Evolutionary conservation across 2,113 vertebrate genomes (phyloP).

Genomic region (Pardalotus punctatus): DNA sequence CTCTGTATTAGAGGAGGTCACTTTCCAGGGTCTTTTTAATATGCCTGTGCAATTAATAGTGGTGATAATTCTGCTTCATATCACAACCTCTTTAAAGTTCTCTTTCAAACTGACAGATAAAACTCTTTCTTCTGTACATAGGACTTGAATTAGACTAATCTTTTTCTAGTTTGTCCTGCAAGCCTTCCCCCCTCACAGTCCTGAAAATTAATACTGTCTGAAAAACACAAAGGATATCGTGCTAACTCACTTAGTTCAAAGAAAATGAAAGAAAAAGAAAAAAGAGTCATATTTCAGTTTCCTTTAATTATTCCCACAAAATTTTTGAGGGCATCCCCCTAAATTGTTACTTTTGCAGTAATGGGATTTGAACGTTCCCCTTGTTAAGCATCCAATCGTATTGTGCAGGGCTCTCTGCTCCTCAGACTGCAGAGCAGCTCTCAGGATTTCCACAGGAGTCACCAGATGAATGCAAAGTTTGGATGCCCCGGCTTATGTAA

Average conservation of each 20-base stretch:
- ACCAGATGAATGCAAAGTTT: not conserved
- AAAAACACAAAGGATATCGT: slow-evolving; percentile 70
- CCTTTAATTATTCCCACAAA: slow-evolving; percentile 72
- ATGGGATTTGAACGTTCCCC: not conserved
- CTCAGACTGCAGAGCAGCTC: not conserved
- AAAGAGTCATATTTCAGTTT: not conserved
- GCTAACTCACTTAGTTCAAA: slow-evolving; percentile 57
- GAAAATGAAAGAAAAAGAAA: not conserved
- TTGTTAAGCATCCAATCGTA: not conserved
- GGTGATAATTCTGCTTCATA: slow-evolving; percentile 74
- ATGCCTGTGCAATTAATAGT: slow-evolving; percentile 81
- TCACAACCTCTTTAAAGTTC: slow-evolving; percentile 73
- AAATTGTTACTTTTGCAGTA: not conserved
- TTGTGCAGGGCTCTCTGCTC: not conserved
- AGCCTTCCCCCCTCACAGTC: slow-evolving; percentile 34
- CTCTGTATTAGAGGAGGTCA: slow-evolving; percentile 81
- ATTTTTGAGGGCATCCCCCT: slow-evolving; percentile 48
- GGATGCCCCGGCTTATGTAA: not conserved
- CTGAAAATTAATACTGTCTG: slow-evolving; percentile 75
- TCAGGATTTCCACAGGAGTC: not conserved
- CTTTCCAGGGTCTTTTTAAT: slow-evolving; percentile 82
- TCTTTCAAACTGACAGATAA: slow-evolving; percentile 74
- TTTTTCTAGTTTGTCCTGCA: slow-evolving; percentile 73
- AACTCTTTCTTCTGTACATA: slow-evolving; percentile 62
- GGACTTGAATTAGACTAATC: slow-evolving; percentile 73